Evolutionary conservation across 2,797 vertebrate genomes (phyloP).

Genomic region (Pseudotriccus pelzelni): DNA sequence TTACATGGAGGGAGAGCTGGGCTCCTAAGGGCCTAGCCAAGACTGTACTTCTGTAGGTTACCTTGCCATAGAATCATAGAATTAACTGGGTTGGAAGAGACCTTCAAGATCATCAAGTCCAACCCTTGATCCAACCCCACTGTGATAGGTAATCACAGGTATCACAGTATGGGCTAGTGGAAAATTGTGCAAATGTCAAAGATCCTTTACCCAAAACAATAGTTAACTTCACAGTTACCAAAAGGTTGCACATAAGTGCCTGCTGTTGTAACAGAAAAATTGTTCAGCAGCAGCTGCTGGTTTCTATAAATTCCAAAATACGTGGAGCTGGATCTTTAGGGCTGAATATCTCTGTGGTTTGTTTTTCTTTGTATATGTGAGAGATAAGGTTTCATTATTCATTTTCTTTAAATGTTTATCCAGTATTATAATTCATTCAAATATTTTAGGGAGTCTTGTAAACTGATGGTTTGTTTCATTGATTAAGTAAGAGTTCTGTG

Average conservation of each 20-base stretch:
- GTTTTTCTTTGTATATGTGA: not conserved
- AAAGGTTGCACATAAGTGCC: rapidly evolving
- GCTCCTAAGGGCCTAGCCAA: not conserved
- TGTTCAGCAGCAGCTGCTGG: not conserved
- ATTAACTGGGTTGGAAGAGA: too few relatives aligned
- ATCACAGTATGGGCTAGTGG: too few relatives aligned
- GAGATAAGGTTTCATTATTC: not conserved
- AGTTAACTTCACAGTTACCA: not conserved
- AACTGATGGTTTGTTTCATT: slow-evolving; percentile 26
- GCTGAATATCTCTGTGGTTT: not conserved
- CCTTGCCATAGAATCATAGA: too few relatives aligned
- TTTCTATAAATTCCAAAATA: not conserved
- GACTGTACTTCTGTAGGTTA: not conserved
- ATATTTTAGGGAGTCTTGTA: not conserved
- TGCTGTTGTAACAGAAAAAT: not conserved
- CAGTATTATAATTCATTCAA: not conserved
- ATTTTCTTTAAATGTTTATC: not conserved
- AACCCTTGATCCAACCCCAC: too few relatives aligned
- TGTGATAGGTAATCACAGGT: too few relatives aligned
- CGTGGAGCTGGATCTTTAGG: not conserved
- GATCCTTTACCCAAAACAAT: not conserved
- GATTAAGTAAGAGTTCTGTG: not conserved
- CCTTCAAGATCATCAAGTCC: too few relatives aligned
- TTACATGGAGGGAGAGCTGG: not conserved
- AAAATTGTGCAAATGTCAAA: not conserved